phyloP scores from a whole-genome alignment of 2,113 vertebrate genomes.

The Motacilla alba region DNA sequence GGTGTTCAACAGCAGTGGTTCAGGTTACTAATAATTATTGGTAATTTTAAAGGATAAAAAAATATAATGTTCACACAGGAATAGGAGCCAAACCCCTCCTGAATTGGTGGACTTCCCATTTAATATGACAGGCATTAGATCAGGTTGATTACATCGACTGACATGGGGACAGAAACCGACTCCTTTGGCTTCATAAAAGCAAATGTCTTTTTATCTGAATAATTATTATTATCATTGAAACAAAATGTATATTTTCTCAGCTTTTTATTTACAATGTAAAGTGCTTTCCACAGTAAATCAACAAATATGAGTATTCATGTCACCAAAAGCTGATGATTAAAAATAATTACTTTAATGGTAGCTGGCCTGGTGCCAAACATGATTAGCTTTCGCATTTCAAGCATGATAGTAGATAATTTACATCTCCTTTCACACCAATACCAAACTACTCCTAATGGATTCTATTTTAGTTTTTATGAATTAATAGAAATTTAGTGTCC shows the following conservation, averaged over 20 bases:
- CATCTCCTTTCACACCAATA: conserved; percentile 72
- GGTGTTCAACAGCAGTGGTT: neutral
- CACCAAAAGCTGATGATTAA: conserved; percentile 85
- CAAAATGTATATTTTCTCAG: conserved; percentile 76
- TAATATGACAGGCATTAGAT: neutral
- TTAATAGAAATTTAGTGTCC: conserved; percentile 78
- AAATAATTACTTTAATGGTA: conserved; percentile 85
- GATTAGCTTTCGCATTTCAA: conserved; percentile 78
- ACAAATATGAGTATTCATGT: conserved; percentile 86
- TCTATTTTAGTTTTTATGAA: conserved; percentile 83
- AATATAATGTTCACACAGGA: neutral
- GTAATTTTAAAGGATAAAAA: neutral
- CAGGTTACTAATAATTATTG: neutral
- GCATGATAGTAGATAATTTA: conserved; percentile 78
- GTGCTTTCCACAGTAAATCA: conserved; percentile 81
- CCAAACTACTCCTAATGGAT: conserved; percentile 76
- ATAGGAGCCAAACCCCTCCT: neutral
- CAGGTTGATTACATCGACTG: neutral
- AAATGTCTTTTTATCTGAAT: conserved; percentile 51
- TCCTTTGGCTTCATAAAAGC: conserved; percentile 31
- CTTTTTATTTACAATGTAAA: conserved; percentile 81
- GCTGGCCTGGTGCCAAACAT: conserved; percentile 78
- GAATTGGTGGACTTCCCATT: neutral
- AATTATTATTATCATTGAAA: conserved; percentile 70
- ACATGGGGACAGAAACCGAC: neutral